Base-by-base conservation (phyloP, 2,888 invertebrate genomes). In the Suillia variegata region DNA sequence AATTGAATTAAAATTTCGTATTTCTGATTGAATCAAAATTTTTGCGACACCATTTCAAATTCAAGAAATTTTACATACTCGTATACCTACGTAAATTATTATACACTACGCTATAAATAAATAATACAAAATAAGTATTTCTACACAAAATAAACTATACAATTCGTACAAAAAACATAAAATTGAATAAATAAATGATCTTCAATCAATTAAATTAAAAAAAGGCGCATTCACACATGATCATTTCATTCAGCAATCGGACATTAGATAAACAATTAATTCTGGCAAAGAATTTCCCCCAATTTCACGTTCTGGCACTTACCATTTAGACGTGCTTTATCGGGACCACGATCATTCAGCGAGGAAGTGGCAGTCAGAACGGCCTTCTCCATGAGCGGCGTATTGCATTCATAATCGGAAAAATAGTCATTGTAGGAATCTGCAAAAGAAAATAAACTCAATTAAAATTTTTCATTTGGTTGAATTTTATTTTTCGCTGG, bases 321-420 rank as follows among this genome's bases (percentile, higher is more conserved):
- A 94, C 94, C 93, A 85, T 93, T 88, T 71, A 95, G 84, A 75
- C 87, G 86, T 34, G 94, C 94, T 85, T 94, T 91, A 63, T 90
- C 87, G n/a, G 95, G 90, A 61, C 93, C 93, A 78, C 94, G 86
- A 70, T 92, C 92, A 53, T 87, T 85, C 61, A 94, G 83, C 68
- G 89, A 89, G 17, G 94, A 92, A 45, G 94, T 94, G 24, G 94
- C 94, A 63, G 86, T 88, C 66, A 95, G 81, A 62, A 85, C 87
- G 63, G 94, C 89, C 71, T 83, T 86, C 18, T 89, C 88, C 76
- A 94, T 84, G 60, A 95, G 83, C 10, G 94, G 91, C 71, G 87
- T 86, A 79, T 91, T 92, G 81, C 94, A 94, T 82, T 93, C 92
- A 79, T 89, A 88, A 71, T 88, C 85, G 59, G 80, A 75, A 63